A percentile compares a stretch with the other conserved stretches of the same genome.
Evolutionary conservation across 1,140 invertebrate species (phyloP).

Genomic region (Phthorimaea operculella): DNA sequence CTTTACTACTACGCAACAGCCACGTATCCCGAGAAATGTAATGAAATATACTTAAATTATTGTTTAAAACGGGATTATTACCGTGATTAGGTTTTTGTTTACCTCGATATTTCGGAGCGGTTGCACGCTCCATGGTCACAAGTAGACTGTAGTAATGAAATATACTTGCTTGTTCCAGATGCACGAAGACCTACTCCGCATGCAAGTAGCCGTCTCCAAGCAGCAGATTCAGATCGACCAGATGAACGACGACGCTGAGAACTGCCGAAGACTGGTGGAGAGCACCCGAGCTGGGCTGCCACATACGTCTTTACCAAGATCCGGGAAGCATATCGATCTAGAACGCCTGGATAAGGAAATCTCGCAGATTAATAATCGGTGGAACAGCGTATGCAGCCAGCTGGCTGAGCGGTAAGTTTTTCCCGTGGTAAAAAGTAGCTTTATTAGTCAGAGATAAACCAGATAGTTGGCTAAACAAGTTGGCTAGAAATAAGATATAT

Average conservation of each 20-base stretch:
- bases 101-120: too few species aligned
- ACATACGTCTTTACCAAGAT: conserved; percentile 65
- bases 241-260: conserved; percentile 89
- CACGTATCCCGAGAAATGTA: too few species aligned
- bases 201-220: conserved; percentile 84
- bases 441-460: too few species aligned
- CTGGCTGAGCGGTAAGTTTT: conserved; percentile 82
- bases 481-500: too few species aligned
- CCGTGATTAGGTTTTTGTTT: too few species aligned
- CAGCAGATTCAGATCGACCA: conserved; percentile 90
- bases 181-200: conserved; percentile 78
- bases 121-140: too few species aligned
- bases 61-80: too few species aligned
- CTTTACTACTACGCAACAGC: too few species aligned
- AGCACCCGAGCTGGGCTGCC: conserved; percentile 77
- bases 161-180: conserved; percentile 47
- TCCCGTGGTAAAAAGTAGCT: background rate
- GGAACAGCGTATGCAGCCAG: conserved; percentile 92
- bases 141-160: too few species aligned
- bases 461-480: too few species aligned
- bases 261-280: conserved; percentile 86
- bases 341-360: conserved; percentile 95
- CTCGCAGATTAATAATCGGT: conserved; percentile 85
- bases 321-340: conserved; percentile 81
- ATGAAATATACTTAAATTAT: too few species aligned